These are phyloP conservation scores for Patella depressa DNA, from an alignment of 2,888 invertebrate species.

Conservation along the genomic window DNA sequence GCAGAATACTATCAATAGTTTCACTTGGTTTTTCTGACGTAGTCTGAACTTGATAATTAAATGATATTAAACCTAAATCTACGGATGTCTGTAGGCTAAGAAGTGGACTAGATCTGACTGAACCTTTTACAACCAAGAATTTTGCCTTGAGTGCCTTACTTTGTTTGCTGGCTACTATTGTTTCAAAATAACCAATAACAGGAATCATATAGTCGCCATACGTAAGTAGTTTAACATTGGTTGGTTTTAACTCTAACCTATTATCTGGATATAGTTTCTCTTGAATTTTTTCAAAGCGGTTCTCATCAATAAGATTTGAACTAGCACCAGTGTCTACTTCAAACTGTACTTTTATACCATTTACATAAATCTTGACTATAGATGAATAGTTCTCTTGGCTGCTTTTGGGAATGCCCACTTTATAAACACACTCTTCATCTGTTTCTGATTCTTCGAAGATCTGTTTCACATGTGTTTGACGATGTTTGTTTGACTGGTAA, in stretches of 20 bases:
- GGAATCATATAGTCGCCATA: conserved; percentile 2
- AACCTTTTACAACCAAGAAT: background rate
- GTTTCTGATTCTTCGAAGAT: background rate
- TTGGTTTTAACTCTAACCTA: background rate
- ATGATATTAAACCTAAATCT: background rate
- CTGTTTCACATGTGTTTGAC: background rate
- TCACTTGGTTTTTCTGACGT: too few relatives aligned
- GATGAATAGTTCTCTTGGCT: background rate
- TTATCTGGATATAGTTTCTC: background rate
- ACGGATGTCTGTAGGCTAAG: background rate
- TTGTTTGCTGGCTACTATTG: background rate
- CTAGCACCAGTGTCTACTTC: conserved; percentile 4
- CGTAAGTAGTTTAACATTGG: background rate
- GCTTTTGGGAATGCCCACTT: background rate
- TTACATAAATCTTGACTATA: background rate
- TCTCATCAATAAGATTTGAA: conserved; percentile 1
- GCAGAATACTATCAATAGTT: background rate
- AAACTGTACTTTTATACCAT: conserved; percentile 2
- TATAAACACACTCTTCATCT: background rate
- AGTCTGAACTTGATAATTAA: background rate
- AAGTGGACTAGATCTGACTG: background rate
- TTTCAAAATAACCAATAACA: background rate
- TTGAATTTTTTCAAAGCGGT: background rate
- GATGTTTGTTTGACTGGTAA: too few relatives aligned
- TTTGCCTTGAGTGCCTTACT: background rate